Base-by-base conservation (phyloP, 2,888 invertebrate genomes). In the Hirtodrosophila histrioides region DNA sequence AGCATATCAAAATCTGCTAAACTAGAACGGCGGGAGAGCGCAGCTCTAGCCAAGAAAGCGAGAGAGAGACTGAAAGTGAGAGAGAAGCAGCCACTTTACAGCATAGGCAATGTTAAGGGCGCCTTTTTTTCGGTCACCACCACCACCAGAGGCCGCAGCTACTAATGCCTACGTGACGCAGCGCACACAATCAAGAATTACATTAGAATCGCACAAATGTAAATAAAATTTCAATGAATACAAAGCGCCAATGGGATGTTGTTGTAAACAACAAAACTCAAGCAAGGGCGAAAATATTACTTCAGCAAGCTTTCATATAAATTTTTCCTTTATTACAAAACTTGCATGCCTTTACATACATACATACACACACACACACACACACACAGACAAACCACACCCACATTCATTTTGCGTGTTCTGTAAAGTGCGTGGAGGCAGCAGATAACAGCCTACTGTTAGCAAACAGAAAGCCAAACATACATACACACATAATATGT, bases 121-220 rank as follows among this genome's bases (percentile, higher is more conserved):
- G 72, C 55, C 29, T 41, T 12, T 44, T 56, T 50, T 54, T 37
- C 35, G 51, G 29, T 36, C 24, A 48, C 46, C 40, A 58, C 33
- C 24, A 48, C 46, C 40, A 58, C 33, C 41, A 53, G 37, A 49
- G 27, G 37, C 11, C 23, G 4, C n/a, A 33, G 46, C 35, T 50
- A 27, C 27, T 48, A 10, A 12, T 75, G 83, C 78, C 81, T 83
- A 83, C 83, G 83, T 83, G 83, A 56, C 76, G 60, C 51, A 51
- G 56, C 29, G 68, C 86, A 78, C 86, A 74, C 57, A 43, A 11
- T 39, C 54, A 45, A 55, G 65, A 69, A 62, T 44, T 46, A 10
- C 44, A 62, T 64, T 45, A 44, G 57, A 69, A 79, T 44, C 54
- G 75, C 79, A 74, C 9, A 63, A 54, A 48, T 68, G 68, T 60